Base-by-base conservation (phyloP, 1,140 invertebrate species). In the Drosophila funebris region DNA sequence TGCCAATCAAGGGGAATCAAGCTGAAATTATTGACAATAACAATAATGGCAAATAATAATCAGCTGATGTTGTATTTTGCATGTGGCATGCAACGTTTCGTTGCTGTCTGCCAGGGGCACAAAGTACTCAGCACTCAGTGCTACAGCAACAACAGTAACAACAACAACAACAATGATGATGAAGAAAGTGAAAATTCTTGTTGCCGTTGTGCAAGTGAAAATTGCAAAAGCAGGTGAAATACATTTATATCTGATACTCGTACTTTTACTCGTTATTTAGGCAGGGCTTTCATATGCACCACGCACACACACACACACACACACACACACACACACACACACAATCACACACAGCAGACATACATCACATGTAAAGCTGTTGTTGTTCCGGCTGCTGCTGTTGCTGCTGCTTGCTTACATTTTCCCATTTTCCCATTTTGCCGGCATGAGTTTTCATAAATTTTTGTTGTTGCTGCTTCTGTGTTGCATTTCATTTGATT, bases 1-100 rank as follows among this genome's bases (percentile, higher is more conserved):
- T 87, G 82, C 73, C 82, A 87, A 87, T 87, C 82, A 78, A 70
- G 63, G 76, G 50, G 57, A 87, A 87, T 87, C 78, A 64, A 77
- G 81, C 78, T 78, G 80, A 88, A 87, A 87, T 88, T 80, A 87
- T 87, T 83, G 83, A 87, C 82, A 87, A 87, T 74, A 74, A 88
- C 76, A 82, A 76, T 73, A 87, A 87, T 87, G 46, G 53, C 63
- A 60, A 76, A 87, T 85, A 83, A 80, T 44, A 69, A 71, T 76
- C 58, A 70, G 76, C 48, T 69, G 44, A 31, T 50, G 69, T 14
- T 70, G 43, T 31, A 37, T 71, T 73, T 74, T 82, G 79, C 79
- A 83, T 83, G 78, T 44, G 62, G 74, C 79, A 82, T 81, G 78
- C 78, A 82, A 72, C 56, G 22, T 61, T 60, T 41, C 27, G 43